Percentiles rank a stretch among this genome's conserved stretches.
Evolutionary conservation across 2,888 invertebrate species (phyloP).

Genomic region (Mesopsocus fuscifrons): DNA sequence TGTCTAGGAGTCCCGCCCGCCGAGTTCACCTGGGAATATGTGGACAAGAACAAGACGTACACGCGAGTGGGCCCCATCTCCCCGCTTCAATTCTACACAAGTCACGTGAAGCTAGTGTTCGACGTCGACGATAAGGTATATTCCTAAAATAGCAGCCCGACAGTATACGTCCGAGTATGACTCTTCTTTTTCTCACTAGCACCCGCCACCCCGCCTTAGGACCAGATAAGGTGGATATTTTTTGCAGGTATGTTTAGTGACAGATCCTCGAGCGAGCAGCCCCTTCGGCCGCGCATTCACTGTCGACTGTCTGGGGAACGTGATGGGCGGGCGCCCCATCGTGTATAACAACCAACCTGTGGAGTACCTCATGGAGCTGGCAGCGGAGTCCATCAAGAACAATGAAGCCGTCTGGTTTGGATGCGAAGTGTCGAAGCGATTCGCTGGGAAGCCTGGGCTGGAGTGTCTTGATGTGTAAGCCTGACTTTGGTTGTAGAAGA

Average conservation of each 20-base stretch:
- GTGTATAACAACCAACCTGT: constrained; percentile 79
- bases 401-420: constrained; percentile 88
- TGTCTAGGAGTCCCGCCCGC: constrained; percentile 68
- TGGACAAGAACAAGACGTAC: constrained; percentile 60
- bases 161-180: too few relatives aligned
- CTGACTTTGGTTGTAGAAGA: too few relatives aligned
- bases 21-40: constrained; percentile 66
- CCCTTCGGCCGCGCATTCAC: constrained; percentile 66
- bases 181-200: too few relatives aligned
- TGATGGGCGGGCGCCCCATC: constrained; percentile 57
- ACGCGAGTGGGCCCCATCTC: constrained; percentile 54
- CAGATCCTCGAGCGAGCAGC: constrained; percentile 64
- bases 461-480: constrained; percentile 57
- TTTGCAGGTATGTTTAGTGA: constrained; percentile 60
- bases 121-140: constrained; percentile 65
- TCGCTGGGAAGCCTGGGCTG: constrained; percentile 57
- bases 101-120: constrained; percentile 53
- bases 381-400: constrained; percentile 53
- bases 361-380: constrained; percentile 51
- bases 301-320: constrained; percentile 74
- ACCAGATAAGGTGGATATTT: too few relatives aligned
- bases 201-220: too few relatives aligned
- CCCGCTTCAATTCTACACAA: constrained; percentile 61
- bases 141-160: constrained; percentile 1
- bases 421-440: constrained; percentile 68